Conservation (phyloP, 2,888 invertebrate genomes). For the Drosophila paranaensis region DNA sequence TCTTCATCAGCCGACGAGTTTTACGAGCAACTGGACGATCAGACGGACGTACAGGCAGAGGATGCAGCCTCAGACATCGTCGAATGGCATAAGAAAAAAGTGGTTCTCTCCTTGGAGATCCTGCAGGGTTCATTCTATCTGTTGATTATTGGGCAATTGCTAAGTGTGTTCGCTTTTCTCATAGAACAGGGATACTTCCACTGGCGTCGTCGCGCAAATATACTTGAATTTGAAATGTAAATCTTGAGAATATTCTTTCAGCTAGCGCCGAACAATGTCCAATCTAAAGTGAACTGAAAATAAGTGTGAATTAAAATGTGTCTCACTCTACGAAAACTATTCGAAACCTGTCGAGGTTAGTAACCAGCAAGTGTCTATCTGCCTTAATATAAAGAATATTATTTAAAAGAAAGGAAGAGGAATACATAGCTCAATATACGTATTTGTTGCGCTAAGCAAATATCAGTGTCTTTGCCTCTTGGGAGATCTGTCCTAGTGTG, state of each 20-base stretch:
- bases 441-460: neutral
- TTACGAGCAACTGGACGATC: slow-evolving; percentile 43
- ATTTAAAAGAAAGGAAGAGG: neutral
- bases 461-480: neutral
- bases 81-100: slow-evolving; percentile 51
- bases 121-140: slow-evolving; percentile 82
- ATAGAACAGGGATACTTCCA: slow-evolving; percentile 42
- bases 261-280: slow-evolving; percentile 1
- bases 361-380: neutral
- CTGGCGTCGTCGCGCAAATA: neutral
- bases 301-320: slow-evolving; percentile 13
- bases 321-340: slow-evolving; percentile 1
- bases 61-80: slow-evolving; percentile 22
- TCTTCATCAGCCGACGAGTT: slow-evolving; percentile 58
- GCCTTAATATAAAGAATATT: neutral
- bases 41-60: slow-evolving; percentile 31
- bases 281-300: neutral
- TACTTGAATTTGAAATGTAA: neutral
- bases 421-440: neutral
- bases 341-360: slow-evolving; percentile 13
- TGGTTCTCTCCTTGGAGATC: slow-evolving; percentile 76
- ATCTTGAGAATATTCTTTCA: neutral
- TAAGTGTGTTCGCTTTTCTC: slow-evolving; percentile 62
- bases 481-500: neutral
- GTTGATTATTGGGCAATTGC: slow-evolving; percentile 74